Conservation (phyloP, 2,797 vertebrate genomes). For the Girardinus metallicus region DNA sequence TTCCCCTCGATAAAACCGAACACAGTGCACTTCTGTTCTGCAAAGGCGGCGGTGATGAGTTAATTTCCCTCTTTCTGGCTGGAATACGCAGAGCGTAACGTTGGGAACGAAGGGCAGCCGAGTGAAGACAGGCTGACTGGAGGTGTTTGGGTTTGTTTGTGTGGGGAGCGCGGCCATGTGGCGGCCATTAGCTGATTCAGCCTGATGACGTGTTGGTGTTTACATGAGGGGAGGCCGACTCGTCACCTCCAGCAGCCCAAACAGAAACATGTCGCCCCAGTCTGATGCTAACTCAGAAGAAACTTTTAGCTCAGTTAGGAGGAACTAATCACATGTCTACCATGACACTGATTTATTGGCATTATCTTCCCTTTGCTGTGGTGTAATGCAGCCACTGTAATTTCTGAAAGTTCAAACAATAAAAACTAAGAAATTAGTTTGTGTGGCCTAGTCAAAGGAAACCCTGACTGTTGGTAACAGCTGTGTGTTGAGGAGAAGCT, state of each 20-base stretch:
- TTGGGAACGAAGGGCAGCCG: slow-evolving; percentile 28
- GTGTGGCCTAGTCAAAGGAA: neutral
- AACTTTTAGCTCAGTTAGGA: neutral
- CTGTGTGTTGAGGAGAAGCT: neutral
- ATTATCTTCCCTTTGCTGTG: too few species aligned
- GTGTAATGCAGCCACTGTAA: too few species aligned
- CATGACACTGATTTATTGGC: too few species aligned
- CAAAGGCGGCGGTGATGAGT: slow-evolving; percentile 45
- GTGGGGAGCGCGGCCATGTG: slow-evolving; percentile 77
- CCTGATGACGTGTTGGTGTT: slow-evolving; percentile 51
- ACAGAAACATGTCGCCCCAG: neutral
- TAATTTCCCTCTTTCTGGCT: slow-evolving; percentile 51
- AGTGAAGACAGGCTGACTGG: slow-evolving; percentile 29
- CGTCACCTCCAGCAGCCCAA: slow-evolving; percentile 41
- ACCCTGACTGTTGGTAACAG: neutral
- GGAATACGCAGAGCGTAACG: slow-evolving; percentile 32
- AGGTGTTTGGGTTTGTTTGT: slow-evolving; percentile 50
- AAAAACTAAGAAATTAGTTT: neutral
- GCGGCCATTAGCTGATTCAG: slow-evolving; percentile 79
- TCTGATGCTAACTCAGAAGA: neutral
- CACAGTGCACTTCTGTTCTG: slow-evolving; percentile 45
- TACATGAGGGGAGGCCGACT: slow-evolving; percentile 43
- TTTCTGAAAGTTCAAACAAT: too few species aligned
- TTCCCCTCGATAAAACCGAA: slow-evolving; percentile 28
- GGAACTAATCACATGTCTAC: neutral